These are phyloP conservation scores for Chrysomela aeneicollis DNA, from an alignment of 2,888 invertebrate genomes.

Conservation along the genomic window DNA sequence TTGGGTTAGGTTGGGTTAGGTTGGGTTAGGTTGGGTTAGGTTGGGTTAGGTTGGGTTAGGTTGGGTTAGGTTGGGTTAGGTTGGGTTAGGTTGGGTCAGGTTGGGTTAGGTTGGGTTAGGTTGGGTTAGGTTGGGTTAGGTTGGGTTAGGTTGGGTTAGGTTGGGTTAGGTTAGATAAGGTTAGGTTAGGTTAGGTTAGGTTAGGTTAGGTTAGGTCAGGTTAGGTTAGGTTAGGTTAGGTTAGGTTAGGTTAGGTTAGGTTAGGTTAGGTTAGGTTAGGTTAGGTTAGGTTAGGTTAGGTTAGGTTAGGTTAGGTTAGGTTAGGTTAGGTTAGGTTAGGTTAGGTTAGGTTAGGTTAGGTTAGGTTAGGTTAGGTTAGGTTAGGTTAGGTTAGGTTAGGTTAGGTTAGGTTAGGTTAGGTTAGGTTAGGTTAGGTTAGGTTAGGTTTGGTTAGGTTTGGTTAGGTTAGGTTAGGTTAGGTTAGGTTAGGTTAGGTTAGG, in stretches of 20 bases:
- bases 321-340: slow-evolving; percentile 4
- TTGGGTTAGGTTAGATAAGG: background rate
- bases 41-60: too few relatives aligned
- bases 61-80: background rate
- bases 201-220: background rate
- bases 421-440: slow-evolving; percentile 6
- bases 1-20: too few relatives aligned
- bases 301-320: slow-evolving; percentile 6
- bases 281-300: slow-evolving; percentile 5
- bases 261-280: background rate
- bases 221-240: background rate
- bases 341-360: slow-evolving; percentile 8
- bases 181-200: background rate
- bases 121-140: background rate
- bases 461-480: background rate
- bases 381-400: slow-evolving; percentile 8
- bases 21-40: too few relatives aligned
- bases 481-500: too few relatives aligned
- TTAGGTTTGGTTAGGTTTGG: background rate
- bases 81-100: slow-evolving; percentile 13
- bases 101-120: slow-evolving; percentile 20
- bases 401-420: slow-evolving; percentile 8
- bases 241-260: slow-evolving; percentile 7
- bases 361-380: slow-evolving; percentile 7
- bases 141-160: background rate